phyloP scores from a whole-genome alignment of 2,888 invertebrate species.

The Drosophila macrospina region DNA sequence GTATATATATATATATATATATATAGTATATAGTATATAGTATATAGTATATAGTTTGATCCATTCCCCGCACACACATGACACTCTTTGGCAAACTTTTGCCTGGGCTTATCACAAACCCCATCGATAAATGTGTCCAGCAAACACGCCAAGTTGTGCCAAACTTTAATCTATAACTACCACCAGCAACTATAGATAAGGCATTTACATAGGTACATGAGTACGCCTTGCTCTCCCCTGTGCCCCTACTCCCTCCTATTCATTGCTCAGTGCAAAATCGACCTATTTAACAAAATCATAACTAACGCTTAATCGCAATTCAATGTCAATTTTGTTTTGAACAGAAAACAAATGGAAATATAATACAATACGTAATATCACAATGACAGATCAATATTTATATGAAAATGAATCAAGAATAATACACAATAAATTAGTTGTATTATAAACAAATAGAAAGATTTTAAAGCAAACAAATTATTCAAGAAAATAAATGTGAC shows the following conservation, averaged over 20 bases:
- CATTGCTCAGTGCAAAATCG: conserved; percentile 28
- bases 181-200: conserved; percentile 55
- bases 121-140: conserved; percentile 39
- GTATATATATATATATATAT: neutral
- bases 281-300: conserved; percentile 55
- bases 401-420: neutral
- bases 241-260: neutral
- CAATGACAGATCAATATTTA: neutral
- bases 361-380: neutral
- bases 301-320: conserved; percentile 49
- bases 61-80: conserved; percentile 4
- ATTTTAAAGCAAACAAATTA: too few relatives aligned
- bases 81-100: conserved; percentile 24
- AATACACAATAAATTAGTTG: neutral
- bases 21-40: neutral
- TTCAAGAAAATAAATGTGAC: too few relatives aligned
- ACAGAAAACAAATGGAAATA: neutral
- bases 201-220: conserved; percentile 36
- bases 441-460: neutral
- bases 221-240: neutral
- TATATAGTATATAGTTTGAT: neutral
- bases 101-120: conserved; percentile 48
- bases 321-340: conserved; percentile 63
- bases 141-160: conserved; percentile 60
- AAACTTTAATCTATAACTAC: conserved; percentile 21